Conservation (phyloP, 2,113 vertebrate genomes). For the Caracal caracal region DNA sequence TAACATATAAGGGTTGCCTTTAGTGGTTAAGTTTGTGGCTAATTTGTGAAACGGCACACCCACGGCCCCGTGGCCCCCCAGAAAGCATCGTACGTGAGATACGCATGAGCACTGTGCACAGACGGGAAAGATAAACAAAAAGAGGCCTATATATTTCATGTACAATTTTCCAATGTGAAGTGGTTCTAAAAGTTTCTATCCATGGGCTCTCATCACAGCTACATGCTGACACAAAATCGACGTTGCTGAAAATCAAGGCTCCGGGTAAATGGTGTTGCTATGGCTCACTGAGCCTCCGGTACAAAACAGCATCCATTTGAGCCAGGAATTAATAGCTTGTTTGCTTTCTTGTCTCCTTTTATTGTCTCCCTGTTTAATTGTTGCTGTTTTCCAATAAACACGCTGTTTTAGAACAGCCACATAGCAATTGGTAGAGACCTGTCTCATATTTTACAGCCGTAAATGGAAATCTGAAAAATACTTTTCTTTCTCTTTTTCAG, state of each 20-base stretch:
- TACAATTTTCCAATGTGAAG: neutral
- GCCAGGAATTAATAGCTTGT: neutral
- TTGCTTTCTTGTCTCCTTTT: slow-evolving; percentile 14
- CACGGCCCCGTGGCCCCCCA: too few species aligned
- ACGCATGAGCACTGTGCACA: fast-evolving
- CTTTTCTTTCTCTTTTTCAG: neutral
- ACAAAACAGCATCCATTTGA: neutral
- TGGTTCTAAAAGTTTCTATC: neutral
- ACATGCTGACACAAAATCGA: neutral
- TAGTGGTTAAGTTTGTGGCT: neutral
- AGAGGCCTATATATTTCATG: neutral
- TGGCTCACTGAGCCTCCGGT: neutral
- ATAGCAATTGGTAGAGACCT: neutral
- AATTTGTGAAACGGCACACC: too few species aligned
- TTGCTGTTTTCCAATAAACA: neutral
- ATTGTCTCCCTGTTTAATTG: neutral
- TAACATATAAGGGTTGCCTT: fast-evolving
- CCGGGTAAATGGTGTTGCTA: neutral
- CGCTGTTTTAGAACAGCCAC: neutral
- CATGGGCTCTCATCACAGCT: neutral
- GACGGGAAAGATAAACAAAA: neutral
- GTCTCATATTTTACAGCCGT: neutral
- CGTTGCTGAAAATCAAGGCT: neutral
- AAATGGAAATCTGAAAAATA: neutral
- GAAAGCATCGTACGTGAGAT: neutral